These are phyloP conservation scores for Gallinago paraguaiae DNA, from an alignment of 2,113 vertebrate species.

Conservation along the genomic window DNA sequence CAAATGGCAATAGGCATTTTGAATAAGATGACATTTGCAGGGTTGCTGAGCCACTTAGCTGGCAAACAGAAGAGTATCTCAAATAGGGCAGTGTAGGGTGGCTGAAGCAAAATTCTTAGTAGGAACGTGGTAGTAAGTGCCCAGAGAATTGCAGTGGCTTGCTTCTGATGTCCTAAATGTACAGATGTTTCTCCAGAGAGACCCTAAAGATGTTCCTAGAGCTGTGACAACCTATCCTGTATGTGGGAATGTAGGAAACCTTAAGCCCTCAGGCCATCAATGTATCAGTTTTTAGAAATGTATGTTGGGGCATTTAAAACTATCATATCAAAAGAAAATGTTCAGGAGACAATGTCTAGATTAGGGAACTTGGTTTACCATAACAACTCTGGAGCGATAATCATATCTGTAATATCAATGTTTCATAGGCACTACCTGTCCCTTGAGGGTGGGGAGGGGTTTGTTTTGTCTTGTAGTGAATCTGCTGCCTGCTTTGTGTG, in stretches of 20 bases:
- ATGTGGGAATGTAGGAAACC: neutral
- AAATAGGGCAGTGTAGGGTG: neutral
- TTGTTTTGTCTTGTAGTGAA: neutral
- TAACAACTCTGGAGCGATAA: neutral
- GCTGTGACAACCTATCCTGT: neutral
- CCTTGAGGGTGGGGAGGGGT: rapidly evolving
- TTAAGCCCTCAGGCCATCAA: neutral
- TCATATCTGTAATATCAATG: neutral
- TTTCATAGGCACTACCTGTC: neutral
- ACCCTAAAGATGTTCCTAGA: neutral
- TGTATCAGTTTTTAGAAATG: neutral
- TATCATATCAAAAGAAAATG: neutral
- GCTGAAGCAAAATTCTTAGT: neutral
- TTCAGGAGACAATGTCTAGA: neutral
- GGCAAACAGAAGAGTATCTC: neutral
- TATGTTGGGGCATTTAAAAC: neutral
- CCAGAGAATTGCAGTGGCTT: neutral
- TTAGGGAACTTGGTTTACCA: neutral
- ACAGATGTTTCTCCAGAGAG: neutral
- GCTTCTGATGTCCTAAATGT: neutral
- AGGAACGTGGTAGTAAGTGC: neutral
- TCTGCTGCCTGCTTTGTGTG: neutral
- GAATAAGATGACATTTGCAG: neutral
- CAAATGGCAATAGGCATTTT: neutral
- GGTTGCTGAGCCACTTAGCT: neutral